phyloP scores from a whole-genome alignment of 92 coral and sea anemone species.

The Bergia puertoricense region DNA sequence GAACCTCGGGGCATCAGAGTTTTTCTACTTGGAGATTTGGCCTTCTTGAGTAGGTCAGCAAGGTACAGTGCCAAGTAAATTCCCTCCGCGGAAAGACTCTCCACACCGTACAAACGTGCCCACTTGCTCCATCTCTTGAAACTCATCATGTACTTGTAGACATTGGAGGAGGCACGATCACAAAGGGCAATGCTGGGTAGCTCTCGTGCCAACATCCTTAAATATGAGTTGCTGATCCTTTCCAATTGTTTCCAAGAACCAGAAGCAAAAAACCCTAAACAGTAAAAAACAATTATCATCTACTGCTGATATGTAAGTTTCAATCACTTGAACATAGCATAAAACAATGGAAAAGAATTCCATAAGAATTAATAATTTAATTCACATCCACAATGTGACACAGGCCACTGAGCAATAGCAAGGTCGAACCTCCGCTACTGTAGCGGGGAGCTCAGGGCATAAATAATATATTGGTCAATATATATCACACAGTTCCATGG shows the following conservation, averaged over 20 bases:
- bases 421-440: not conserved
- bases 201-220: too few species aligned
- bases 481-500: not conserved
- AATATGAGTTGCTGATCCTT: too few species aligned
- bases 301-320: too few species aligned
- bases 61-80: slow-evolving; percentile 46
- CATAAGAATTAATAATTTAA: too few species aligned
- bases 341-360: too few species aligned
- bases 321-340: too few species aligned
- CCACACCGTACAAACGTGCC: slow-evolving; percentile 44
- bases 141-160: slow-evolving; percentile 26
- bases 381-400: not conserved
- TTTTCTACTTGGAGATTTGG: slow-evolving; percentile 44
- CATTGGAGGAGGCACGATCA: too few species aligned
- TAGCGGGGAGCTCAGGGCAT: slow-evolving; percentile 8
- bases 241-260: too few species aligned
- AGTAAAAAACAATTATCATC: too few species aligned
- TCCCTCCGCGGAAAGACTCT: slow-evolving; percentile 38
- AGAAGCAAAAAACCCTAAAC: too few species aligned
- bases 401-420: slow-evolving; percentile 2
- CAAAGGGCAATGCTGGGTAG: too few species aligned
- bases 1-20: too few species aligned
- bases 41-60: slow-evolving; percentile 39
- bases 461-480: not conserved
- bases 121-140: slow-evolving; percentile 51